Base-by-base conservation (phyloP, 2,888 invertebrate genomes). In the Meganola albula region DNA sequence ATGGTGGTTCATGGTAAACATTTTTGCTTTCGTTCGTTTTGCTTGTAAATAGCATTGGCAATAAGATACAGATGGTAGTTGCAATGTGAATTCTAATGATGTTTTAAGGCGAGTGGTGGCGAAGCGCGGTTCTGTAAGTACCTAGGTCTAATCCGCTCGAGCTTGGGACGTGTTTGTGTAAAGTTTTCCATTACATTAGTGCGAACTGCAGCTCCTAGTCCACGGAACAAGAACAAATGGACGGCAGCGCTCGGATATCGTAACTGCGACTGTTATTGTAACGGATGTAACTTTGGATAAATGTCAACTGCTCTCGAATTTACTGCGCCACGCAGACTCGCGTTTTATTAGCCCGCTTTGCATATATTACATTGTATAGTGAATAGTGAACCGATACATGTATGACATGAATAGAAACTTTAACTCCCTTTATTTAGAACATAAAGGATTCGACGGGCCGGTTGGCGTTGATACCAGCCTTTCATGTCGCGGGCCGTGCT, bases 281-380 rank as follows among this genome's bases (percentile, higher is more conserved):
- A 77, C 74, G 78, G 74, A 83, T 80, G 82, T 79, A 75, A 79
- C 78, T 83, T 79, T 75, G 82, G 77, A 83, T 84, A 83, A 83
- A 80, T 71, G 83, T 84, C 83, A 75, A 78, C 76, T 74, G 73
- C 70, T 69, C 73, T 68, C 66, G 68, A 78, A 83, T 83, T 80
- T 80, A 83, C 62, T 73, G 74, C 74, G 64, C 60, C 55, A 58
- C 62, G 53, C 61, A 70, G 65, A 67, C 58, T 67, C 61, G 68
- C 69, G 65, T 73, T 79, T 75, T 82, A 80, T 82, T 82, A 79
- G 78, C 71, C 71, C 74, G 72, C 70, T 74, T 71, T 74, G 78
- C 74, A 78, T 82, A 74, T 64, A 78, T 77, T 78, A 76, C 63
- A 50, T 62, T n/a, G n/a, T n/a, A n/a, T n/a, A n/a, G n/a, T n/a